A percentile compares a stretch with the other conserved stretches of the same genome.
Conservation (phyloP, 1,140 invertebrate species). For the Protaetia brevitarsis region DNA sequence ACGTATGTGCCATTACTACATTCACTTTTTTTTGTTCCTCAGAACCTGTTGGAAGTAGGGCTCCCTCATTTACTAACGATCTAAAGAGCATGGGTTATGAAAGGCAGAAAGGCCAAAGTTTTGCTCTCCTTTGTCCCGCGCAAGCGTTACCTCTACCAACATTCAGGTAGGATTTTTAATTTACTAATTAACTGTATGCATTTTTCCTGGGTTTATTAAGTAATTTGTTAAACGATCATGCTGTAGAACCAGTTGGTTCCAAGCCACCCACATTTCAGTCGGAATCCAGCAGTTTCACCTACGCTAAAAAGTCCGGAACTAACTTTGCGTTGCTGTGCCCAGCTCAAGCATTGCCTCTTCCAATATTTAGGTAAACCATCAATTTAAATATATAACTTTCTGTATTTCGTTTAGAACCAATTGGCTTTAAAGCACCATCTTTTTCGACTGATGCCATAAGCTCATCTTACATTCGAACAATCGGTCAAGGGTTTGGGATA, state of each 20-base stretch:
- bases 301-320: constrained; percentile 31
- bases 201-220: neutral
- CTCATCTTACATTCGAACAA: constrained; percentile 52
- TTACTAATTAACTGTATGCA: neutral
- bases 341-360: constrained; percentile 39
- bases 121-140: constrained; percentile 61
- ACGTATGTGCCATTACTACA: neutral
- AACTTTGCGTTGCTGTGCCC: constrained; percentile 52
- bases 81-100: constrained; percentile 47
- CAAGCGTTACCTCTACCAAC: constrained; percentile 50
- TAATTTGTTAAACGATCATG: neutral
- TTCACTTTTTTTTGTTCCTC: constrained; percentile 32
- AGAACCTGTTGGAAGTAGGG: constrained; percentile 72
- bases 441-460: constrained; percentile 60
- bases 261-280: constrained; percentile 68
- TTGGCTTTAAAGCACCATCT: constrained; percentile 65
- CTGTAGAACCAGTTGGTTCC: constrained; percentile 62
- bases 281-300: constrained; percentile 52
- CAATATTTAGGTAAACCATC: constrained; percentile 24
- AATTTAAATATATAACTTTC: too few relatives aligned
- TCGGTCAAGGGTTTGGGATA: constrained; percentile 58
- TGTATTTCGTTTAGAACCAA: constrained; percentile 68
- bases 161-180: constrained; percentile 59
- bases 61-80: constrained; percentile 64
- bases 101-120: constrained; percentile 34